Base-by-base conservation (phyloP, 2,888 invertebrate genomes). In the Xylophagus ater region DNA sequence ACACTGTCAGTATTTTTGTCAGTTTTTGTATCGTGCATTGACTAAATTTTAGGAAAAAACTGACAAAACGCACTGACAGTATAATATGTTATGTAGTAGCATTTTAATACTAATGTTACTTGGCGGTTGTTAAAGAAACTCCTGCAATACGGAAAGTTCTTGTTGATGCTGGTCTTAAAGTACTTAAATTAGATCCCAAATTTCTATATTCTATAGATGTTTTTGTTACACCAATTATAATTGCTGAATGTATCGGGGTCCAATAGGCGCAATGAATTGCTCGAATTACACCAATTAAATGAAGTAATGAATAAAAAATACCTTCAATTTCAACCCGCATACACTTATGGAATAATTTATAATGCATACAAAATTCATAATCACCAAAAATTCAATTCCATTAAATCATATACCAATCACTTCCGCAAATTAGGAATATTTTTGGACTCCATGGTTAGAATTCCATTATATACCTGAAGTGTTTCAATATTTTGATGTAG, bases 141-240 rank as follows among this genome's bases (percentile, higher is more conserved):
- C 17, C 3, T 14, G 34, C 28, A 53, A 52, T 46, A 2, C 50
- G 49, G 28, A 60, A 50, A 3, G 44, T 46, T 0, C 53, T 53
- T 3, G 57, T 51, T 14, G 61, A 58, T 13, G 58, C 59, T 6
- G 86, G 82, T 36, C 73, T 72, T 43, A 81, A 73, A 1, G 72
- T 75, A 55, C 81, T 84, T 17, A 81, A 66, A 4, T 78, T 73
- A 7, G 87, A 63, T 56, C 88, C 85, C 88, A 87, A 88, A 17
- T n/a, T n/a, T n/a, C n/a, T n/a, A n/a, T 87, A 66, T 35, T 78
- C 77, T 12, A 88, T 69, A 6, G 74, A 66, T 45, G 70, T 71
- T 1, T 76, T 77, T 35, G 75, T 77, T 2, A 78, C 71, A 0
- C 75, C 75, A 1, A 81, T 74, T 8, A 87, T 65, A 1, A 88